These are phyloP conservation scores for Campopleginae sp. DNA, from an alignment of 2,888 invertebrate species.

Conservation along the genomic window DNA sequence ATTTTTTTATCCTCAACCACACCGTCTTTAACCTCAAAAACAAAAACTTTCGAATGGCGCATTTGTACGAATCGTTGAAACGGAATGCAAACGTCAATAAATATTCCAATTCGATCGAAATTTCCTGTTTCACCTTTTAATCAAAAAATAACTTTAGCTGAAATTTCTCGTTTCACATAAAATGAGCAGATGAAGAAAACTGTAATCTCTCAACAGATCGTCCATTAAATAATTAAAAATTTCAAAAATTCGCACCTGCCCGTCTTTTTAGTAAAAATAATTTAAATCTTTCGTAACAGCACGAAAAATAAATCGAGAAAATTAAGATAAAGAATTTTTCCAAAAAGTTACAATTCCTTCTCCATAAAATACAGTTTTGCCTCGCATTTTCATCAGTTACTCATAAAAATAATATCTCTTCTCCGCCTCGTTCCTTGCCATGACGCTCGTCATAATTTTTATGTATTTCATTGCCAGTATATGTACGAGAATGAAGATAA, in stretches of 20 bases:
- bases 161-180: not conserved
- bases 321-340: no score
- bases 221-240: not conserved
- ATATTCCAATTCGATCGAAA: not conserved
- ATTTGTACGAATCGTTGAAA: not conserved
- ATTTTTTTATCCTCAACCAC: not conserved
- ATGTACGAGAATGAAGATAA: conserved; percentile 92
- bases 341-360: not conserved
- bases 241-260: not conserved
- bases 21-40: conserved; percentile 6
- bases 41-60: not conserved
- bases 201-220: not conserved
- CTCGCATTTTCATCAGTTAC: no score
- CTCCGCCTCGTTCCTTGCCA: not conserved
- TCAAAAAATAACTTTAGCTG: not conserved
- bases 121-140: not conserved
- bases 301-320: no score
- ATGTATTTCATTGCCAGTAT: conserved; percentile 85
- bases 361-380: no score
- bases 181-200: not conserved
- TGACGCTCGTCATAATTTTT: not conserved
- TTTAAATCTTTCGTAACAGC: not conserved
- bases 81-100: not conserved
- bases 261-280: not conserved
- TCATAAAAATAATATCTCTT: not conserved